phyloP scores from a whole-genome alignment of 2,888 invertebrate species.

The Diarsia dahlii region DNA sequence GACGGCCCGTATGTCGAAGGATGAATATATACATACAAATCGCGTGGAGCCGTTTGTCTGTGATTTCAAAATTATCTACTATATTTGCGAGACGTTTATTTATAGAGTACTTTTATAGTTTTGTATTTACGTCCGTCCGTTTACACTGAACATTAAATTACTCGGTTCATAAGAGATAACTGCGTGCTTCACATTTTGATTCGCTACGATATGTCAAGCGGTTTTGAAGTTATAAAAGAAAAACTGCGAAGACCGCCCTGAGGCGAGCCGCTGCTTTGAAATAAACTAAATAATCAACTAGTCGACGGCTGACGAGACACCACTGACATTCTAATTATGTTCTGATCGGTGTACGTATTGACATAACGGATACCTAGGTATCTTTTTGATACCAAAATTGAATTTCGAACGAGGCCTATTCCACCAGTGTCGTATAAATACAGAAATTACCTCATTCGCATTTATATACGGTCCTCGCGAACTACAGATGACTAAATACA shows the following conservation, averaged over 20 bases:
- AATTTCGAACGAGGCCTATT: constrained; percentile 51
- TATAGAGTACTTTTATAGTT: constrained; percentile 62
- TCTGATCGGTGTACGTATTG: constrained; percentile 72
- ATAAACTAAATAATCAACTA: constrained; percentile 77
- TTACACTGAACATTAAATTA: constrained; percentile 62
- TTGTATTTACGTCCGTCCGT: constrained; percentile 55
- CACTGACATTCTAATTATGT: constrained; percentile 78
- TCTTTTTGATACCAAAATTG: constrained; percentile 63
- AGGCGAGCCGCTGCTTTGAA: constrained; percentile 67
- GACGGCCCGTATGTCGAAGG: constrained; percentile 82
- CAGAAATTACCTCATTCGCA: constrained; percentile 55
- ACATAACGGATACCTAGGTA: constrained; percentile 74
- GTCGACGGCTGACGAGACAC: constrained; percentile 70
- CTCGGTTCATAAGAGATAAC: constrained; percentile 62
- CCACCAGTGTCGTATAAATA: constrained; percentile 45
- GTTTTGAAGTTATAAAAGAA: constrained; percentile 63
- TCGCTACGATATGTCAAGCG: constrained; percentile 61
- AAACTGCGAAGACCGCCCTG: constrained; percentile 61
- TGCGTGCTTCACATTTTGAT: constrained; percentile 66
- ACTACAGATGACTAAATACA: constrained; percentile 54
- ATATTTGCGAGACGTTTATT: constrained; percentile 65
- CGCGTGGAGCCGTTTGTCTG: constrained; percentile 61
- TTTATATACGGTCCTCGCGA: constrained; percentile 35
- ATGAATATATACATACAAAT: constrained; percentile 81
- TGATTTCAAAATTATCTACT: constrained; percentile 63